Conservation (phyloP, 2,797 vertebrate genomes). For the Eulemur mongoz region DNA sequence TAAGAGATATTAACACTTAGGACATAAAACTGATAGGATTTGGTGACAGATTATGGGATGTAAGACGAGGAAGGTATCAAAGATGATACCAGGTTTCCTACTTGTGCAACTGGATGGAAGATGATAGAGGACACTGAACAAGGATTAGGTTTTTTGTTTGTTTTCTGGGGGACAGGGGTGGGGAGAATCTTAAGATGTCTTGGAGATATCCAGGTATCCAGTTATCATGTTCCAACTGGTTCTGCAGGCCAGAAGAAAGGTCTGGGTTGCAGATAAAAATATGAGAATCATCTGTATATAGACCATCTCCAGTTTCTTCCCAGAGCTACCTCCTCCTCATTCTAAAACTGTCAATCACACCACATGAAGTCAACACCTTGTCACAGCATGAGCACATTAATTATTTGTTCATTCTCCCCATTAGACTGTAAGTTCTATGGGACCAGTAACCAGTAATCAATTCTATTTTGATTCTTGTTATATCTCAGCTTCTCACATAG, state of each 20-base stretch:
- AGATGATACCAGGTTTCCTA: neutral
- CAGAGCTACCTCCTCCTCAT: neutral
- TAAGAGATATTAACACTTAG: neutral
- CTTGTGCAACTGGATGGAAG: neutral
- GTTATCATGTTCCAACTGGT: neutral
- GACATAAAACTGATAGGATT: neutral
- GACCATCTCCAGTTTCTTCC: neutral
- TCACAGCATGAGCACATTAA: neutral
- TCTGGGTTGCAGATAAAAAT: neutral
- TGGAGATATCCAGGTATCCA: neutral
- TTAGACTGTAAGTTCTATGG: neutral
- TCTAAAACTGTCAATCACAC: neutral
- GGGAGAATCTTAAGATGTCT: neutral
- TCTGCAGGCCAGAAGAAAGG: slow-evolving; percentile 1
- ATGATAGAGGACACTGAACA: neutral
- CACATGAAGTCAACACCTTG: neutral
- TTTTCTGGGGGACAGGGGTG: neutral
- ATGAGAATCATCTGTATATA: neutral
- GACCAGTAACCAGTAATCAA: neutral
- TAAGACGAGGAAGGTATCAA: neutral
- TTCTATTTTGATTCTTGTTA: neutral
- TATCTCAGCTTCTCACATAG: neutral
- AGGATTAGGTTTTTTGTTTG: neutral
- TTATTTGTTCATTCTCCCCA: neutral
- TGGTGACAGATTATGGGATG: neutral